Evolutionary conservation across 1,140 invertebrate species (phyloP), one percentile per base, ranked within the genome.

Genomic region (Thalassaphorura encarpata): DNA sequence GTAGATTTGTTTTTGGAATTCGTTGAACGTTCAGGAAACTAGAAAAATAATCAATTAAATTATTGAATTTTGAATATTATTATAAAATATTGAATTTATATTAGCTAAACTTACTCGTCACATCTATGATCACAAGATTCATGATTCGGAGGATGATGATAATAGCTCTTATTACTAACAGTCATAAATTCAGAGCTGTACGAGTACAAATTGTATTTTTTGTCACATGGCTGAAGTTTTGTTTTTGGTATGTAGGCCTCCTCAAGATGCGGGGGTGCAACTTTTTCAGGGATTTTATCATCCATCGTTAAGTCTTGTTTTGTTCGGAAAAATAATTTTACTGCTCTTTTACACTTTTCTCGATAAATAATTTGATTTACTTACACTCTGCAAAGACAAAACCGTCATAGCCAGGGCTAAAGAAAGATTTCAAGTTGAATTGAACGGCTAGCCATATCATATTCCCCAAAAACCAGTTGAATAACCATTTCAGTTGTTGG

Each of bases 1-100:
- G 87, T 48, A 94, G 71, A 75, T 94, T 93, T 63, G 88, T 91
- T 67, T 89, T 84, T 41, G 83, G 85, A 63, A 93, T 88, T 72
- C 89, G 89, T 67, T 92, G 88, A 6, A 91, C 87, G 70, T 87
- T 91, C 72, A 92, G n/a, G n/a, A n/a, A n/a, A n/a, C n/a, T n/a
- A n/a, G 33, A 36, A 36, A 36, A 36, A n/a, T 36, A 11, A 11
- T 36, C 33, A 36, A n/a, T n/a, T n/a, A n/a, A n/a, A n/a, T n/a
- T n/a, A n/a, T n/a, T n/a, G n/a, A n/a, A n/a, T n/a, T n/a, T n/a
- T n/a, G n/a, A n/a, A n/a, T n/a, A 45, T 15, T 13, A n/a, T n/a
- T n/a, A n/a, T n/a, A n/a, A n/a, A n/a, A n/a, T n/a, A n/a, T n/a
- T n/a, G n/a, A n/a, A n/a, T n/a, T n/a, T n/a, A n/a, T n/a, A n/a